Base-by-base conservation (phyloP, 1,140 invertebrate species). In the Gryon sp. region DNA sequence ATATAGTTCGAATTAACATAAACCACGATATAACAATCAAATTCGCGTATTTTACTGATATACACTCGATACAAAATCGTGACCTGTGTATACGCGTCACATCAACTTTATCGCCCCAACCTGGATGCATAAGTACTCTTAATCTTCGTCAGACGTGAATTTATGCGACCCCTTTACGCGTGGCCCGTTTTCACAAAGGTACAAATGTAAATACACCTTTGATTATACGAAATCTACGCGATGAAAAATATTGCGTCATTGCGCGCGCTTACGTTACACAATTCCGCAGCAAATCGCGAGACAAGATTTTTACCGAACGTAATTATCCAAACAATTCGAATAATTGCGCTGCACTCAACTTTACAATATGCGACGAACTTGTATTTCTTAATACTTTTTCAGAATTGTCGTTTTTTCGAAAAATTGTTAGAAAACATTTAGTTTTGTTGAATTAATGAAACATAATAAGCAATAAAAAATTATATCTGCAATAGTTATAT, bases 121-220 rank as follows among this genome's bases (percentile, higher is more conserved):
- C 79, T 84, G 76, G 65, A 80, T 84, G 62, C 80, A 81, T 79
- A 81, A 84, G 72, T 81, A 73, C 70, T 76, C 65, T 82, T 80
- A 80, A 80, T 82, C 80, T 79, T 75, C 63, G 46, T 73, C 60
- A 36, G 68, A 70, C 59, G 68, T 28, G 70, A 78, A 83, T 83
- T 82, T 82, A 82, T 82, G 72, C 65, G 55, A 76, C 65, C 62
- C 55, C 48, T 78, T 76, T 75, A 65, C 53, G 66, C 66, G 45
- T 24, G 52, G 62, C 30, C 22, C 48, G 45, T 60, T 48, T 77
- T 46, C 48, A 26, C 50, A 50, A n/a, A n/a, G 43, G 53, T 48
- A 55, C 30, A 36, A 66, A 66, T 77, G 60, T 48, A 72, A 72
- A 66, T 77, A 43, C 45, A 26, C 50, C n/a, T 60, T 66, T 34